These are phyloP conservation scores for Diplosoma virens DNA, from an alignment of 23 tunicate species.

Conservation along the genomic window DNA sequence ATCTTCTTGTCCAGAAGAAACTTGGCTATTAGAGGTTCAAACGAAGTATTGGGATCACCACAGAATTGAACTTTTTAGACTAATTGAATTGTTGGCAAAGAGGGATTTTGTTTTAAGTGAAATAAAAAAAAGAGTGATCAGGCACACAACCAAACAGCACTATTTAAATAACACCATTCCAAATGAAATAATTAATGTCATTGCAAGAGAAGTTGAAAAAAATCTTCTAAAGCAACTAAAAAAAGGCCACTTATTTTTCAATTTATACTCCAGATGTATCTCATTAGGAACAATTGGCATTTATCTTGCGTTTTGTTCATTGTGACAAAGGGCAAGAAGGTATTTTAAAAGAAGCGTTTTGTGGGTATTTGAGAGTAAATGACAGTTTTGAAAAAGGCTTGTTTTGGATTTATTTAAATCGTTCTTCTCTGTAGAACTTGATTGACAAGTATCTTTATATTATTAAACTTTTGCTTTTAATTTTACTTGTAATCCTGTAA, in stretches of 20 bases:
- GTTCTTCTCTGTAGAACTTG: no score
- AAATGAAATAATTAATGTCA: background rate
- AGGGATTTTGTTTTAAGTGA: background rate
- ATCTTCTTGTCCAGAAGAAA: background rate
- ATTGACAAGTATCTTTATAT: no score
- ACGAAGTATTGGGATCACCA: background rate
- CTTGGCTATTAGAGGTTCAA: background rate
- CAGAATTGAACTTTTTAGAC: background rate
- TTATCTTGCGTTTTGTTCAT: background rate
- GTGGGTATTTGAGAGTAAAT: background rate
- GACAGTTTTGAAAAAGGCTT: background rate
- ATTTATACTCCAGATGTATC: background rate
- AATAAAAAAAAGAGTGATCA: background rate
- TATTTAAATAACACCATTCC: background rate
- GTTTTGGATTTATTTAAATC: background rate
- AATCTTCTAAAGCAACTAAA: no score
- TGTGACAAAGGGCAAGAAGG: background rate
- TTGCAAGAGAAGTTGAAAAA: background rate
- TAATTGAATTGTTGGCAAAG: background rate
- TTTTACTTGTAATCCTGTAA: no score
- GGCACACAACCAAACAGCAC: background rate
- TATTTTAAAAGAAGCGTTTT: background rate
- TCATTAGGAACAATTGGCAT: background rate
- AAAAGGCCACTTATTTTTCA: background rate
- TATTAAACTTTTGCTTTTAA: no score